Conservation (phyloP, 2,113 vertebrate genomes). For the Gila orcuttii region DNA sequence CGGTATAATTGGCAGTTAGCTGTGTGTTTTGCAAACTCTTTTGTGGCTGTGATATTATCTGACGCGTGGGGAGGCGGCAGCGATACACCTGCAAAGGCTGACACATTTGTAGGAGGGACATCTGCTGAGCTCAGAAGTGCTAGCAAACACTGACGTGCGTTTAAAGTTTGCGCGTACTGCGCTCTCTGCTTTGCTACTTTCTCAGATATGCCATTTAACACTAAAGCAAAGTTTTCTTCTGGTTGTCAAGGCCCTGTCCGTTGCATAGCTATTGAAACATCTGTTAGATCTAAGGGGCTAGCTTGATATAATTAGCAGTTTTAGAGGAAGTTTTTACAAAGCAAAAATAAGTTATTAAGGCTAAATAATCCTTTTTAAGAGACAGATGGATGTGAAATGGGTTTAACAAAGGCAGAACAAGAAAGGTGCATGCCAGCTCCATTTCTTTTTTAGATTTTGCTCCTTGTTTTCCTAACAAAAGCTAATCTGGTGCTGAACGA, state of each 20-base stretch:
- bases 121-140: slow-evolving; percentile 55
- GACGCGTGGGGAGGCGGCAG: slow-evolving; percentile 30
- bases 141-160: slow-evolving; percentile 36
- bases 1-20: slow-evolving; percentile 61
- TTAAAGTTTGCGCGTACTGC: neutral
- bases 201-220: neutral
- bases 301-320: slow-evolving; percentile 13
- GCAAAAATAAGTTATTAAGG: neutral
- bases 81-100: slow-evolving; percentile 59
- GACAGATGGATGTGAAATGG: neutral
- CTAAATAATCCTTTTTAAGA: neutral
- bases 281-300: neutral
- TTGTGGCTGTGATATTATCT: slow-evolving; percentile 59
- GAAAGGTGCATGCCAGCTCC: neutral
- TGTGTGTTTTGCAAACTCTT: slow-evolving; percentile 62
- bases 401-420: neutral
- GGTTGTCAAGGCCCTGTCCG: neutral
- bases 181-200: neutral
- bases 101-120: slow-evolving; percentile 62
- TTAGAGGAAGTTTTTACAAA: neutral
- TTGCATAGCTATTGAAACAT: neutral
- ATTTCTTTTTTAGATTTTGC: neutral
- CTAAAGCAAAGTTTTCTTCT: neutral
- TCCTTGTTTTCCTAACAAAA: neutral
- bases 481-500: neutral